Base-by-base conservation (phyloP, 2,113 vertebrate species). In the Miniopterus natalensis region DNA sequence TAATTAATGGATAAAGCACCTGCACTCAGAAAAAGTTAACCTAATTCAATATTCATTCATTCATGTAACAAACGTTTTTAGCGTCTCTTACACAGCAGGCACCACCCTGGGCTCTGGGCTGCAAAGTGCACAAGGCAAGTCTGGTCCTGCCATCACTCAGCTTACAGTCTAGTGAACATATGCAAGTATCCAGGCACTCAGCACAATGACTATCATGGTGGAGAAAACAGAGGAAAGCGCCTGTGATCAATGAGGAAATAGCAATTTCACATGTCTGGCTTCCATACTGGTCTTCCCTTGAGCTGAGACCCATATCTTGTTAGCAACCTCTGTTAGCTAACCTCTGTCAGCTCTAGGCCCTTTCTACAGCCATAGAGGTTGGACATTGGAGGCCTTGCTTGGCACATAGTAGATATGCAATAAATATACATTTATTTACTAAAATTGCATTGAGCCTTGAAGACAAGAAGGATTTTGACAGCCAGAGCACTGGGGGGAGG, bases 391-490 rank as follows among this genome's bases (percentile, higher is more conserved):
- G 7, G 57, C 42, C 23, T 66, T 47, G 45, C 66, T 77, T 61
- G 93, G 27, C 42, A 31, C 63, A 61, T 2, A 5, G 78, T 10
- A 75, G 40, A 57, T 6, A 61, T 49, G 61, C 78, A 78, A 47
- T 61, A 66, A 90, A 74, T 49, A 71, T 5, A 61, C 14, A 53
- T 63, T 81, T 25, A 40, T 27, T 47, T 53, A 83, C 36, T n/a
- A 51, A 49, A 85, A 45, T 6, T 59, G 91, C 89, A 68, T 23
- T 57, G 21, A 66, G 55, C n/a, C 65, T 75, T 57, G 47, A 92
- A 66, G 84, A 92, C 6, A 12, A 74, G 91, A 70, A 61, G 77
- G 59, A 81, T 55, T 92, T 85, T 31, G 40, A 47, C 13, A 92
- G 87, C 18, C 71, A 84, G 57, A 80, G 77, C 57, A 29, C 53